Evolutionary conservation across 2,888 invertebrate genomes (phyloP), one percentile per base, ranked within the genome.

Genomic region (Lagria hirta): DNA sequence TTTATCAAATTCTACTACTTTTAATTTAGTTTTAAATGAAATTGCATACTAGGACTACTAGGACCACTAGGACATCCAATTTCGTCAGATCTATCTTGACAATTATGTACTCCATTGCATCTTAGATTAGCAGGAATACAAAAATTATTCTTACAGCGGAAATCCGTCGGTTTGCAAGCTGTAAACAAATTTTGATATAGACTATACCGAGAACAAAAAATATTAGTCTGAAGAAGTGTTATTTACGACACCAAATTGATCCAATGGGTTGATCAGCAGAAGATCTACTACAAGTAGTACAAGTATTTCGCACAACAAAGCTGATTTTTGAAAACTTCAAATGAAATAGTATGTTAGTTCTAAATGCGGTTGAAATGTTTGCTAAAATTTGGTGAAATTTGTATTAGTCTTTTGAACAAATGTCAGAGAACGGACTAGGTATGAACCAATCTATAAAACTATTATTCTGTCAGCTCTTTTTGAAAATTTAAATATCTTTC

Each of bases 81-180:
- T 64, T 86, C 86, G 57, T 87, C 88, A 4, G 78, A 75, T 15
- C 76, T 74, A 57, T 88, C 87, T 23, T 72, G 65, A 58, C 84
- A 86, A 50, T 86, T 78, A 14, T 58, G 51, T 3, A 53, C 51
- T 22, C 77, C 76, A 63, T 86, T 77, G 64, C 86, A 84, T 27
- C 72, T 72, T 57, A 74, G 70, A 2, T 64, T 57, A 15, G 70
- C 64, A 17, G 76, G 71, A 43, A 81, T 73, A 67, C 84, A 84
- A 33, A 73, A 72, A n/a, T 71, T 71, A 23, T 76, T 71, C 58
- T 79, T 77, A 62, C 84, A 84, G 51, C 53, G 55, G 55, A 65
- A 66, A 57, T 66, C 65, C 34, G 54, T 57, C 24, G 55, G 52
- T 49, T 44, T 51, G 52, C 66, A 66, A 41, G 65, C 66, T 66